Conservation (phyloP, 2,888 invertebrate genomes). For the Lasioglossum lativentre region DNA sequence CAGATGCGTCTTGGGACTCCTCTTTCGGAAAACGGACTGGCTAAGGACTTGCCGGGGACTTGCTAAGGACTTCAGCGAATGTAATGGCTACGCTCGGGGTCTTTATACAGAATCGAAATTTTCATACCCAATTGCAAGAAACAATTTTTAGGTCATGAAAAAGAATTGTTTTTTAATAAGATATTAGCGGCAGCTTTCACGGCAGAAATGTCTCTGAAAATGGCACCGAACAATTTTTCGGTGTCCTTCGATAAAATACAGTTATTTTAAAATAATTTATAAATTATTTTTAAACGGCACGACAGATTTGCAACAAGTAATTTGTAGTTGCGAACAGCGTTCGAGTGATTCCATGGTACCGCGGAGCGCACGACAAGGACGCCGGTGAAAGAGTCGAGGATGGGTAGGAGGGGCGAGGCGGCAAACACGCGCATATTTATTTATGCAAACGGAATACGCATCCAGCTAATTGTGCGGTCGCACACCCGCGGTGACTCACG, state of each 20-base stretch:
- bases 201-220: too few relatives aligned
- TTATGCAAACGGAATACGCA: slow-evolving; percentile 79
- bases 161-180: background rate
- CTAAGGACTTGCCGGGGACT: background rate
- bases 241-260: background rate
- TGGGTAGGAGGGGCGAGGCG: slow-evolving; percentile 15
- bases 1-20: background rate
- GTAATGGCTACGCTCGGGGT: background rate
- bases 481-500: slow-evolving; percentile 75
- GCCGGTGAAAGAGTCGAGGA: background rate
- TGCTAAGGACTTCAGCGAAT: background rate
- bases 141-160: background rate
- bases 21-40: background rate
- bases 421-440: slow-evolving; percentile 75
- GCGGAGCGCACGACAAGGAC: background rate
- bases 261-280: too few relatives aligned
- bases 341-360: too few relatives aligned
- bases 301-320: too few relatives aligned
- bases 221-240: too few relatives aligned
- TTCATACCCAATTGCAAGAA: background rate
- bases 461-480: slow-evolving; percentile 78
- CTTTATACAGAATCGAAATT: background rate
- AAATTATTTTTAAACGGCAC: background rate
- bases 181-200: too few relatives aligned
- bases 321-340: too few relatives aligned